Base-by-base conservation (phyloP, 2,113 vertebrate genomes). In the Shinisaurus crocodilurus region DNA sequence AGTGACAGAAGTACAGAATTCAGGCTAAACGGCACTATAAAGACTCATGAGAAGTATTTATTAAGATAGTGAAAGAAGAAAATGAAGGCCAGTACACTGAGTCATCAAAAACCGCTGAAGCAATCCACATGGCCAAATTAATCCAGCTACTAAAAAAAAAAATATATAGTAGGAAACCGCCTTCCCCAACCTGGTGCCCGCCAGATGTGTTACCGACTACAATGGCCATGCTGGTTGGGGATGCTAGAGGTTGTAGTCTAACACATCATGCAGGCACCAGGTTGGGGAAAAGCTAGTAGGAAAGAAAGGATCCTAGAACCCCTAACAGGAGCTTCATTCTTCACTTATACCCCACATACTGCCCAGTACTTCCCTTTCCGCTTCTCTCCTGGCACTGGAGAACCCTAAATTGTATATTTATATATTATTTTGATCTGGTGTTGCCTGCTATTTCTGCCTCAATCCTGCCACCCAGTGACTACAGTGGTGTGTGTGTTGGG, bases 381-480 rank as follows among this genome's bases (percentile, higher is more conserved):
- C 65, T 40, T 43, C 6, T 27, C 29, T 12, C n/a, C 13, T 10
- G 0, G 10, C 77, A 12, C 23, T 72, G 5, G 45, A 48, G 48
- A 15, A 63, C 60, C 60, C 60, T 63, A 63, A 20, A 63, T 63
- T 27, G 40, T 48, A 69, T 8, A 69, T 18, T 3, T 72, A 81
- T 89, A 60, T 48, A 94, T 82, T 1, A 34, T 88, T 92, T 93
- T 95, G 86, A 81, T 93, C 67, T 75, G 79, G 60, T 81, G 29
- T 32, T 25, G 5, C 16, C 82, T 70, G 74, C 69, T 79, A 94
- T 96, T 96, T 40, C 91, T 95, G 94, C 92, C 96, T 96, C 95
- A 96, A 95, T 88, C 6, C 92, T 85, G 95, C 95, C 95, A 86
- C 94, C 95, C 90, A 96, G 96, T 91, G 95, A 95, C 93, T 37